phyloP scores from a whole-genome alignment of 2,113 vertebrate species.

The Cercopithecus mona region DNA sequence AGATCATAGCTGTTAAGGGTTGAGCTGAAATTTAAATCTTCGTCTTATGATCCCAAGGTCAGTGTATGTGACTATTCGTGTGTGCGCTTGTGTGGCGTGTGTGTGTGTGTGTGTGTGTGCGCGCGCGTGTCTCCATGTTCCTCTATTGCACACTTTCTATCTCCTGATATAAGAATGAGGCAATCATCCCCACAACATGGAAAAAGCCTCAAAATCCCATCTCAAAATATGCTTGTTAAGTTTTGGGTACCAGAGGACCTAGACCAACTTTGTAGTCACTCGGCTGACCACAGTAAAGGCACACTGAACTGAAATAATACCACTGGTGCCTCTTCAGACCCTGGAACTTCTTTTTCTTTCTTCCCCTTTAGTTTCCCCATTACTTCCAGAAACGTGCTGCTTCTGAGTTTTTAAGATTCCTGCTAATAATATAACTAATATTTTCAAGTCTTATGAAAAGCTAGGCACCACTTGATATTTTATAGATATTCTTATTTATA shows the following conservation, averaged over 20 bases:
- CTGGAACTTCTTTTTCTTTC: background rate
- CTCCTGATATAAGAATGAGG: background rate
- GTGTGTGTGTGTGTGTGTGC: background rate
- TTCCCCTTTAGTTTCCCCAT: background rate
- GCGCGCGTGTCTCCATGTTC: background rate
- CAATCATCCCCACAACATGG: no score
- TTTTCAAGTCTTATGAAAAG: background rate
- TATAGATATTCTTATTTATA: no score
- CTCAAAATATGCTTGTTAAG: background rate
- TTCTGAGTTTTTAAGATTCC: background rate
- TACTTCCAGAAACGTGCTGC: background rate
- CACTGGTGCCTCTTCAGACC: fast-evolving
- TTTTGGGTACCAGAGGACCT: background rate
- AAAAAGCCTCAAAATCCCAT: background rate
- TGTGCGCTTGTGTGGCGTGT: background rate
- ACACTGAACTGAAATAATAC: fast-evolving
- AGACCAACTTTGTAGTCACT: no score
- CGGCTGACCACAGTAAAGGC: background rate
- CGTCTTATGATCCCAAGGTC: background rate
- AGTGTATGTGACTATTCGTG: no score
- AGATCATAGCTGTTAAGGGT: background rate
- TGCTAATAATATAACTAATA: background rate
- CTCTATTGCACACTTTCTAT: background rate
- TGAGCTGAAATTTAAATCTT: background rate
- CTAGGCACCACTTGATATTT: background rate